phyloP scores from a whole-genome alignment of 2,797 vertebrate genomes.

The Anolis apletophallus region DNA sequence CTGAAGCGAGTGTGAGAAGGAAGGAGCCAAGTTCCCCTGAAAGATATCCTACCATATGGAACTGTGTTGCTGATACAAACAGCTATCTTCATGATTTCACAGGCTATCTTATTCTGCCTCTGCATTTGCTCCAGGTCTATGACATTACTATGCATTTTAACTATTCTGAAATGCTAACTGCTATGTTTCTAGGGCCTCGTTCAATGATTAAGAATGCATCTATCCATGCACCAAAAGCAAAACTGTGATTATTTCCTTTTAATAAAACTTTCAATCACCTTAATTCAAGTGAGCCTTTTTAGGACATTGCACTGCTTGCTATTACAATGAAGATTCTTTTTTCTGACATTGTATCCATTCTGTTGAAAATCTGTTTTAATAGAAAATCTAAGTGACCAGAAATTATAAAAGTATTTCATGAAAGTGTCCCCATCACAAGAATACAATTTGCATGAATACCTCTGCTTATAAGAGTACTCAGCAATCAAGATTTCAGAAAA shows the following conservation, averaged over 20 bases:
- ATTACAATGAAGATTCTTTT: neutral
- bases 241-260: neutral
- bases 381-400: slow-evolving; percentile 16
- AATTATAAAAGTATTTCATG: slow-evolving; percentile 4
- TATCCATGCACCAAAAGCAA: neutral
- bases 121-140: fast-evolving
- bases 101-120: neutral
- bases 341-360: neutral
- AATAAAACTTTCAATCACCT: neutral
- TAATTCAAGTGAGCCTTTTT: neutral
- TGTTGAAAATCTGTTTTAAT: neutral
- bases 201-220: slow-evolving; percentile 2
- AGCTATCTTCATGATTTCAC: neutral
- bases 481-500: slow-evolving; percentile 40
- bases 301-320: neutral
- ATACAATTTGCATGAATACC: neutral
- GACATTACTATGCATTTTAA: neutral
- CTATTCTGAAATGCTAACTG: neutral
- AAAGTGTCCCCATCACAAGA: slow-evolving; percentile 25
- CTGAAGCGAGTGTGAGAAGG: slow-evolving; percentile 6
- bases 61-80: slow-evolving; percentile 11
- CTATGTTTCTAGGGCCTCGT: neutral
- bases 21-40: slow-evolving; percentile 15
- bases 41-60: slow-evolving; percentile 12
- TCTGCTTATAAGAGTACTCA: slow-evolving; percentile 7